These are phyloP conservation scores for Astreopora myriophthalma DNA, from an alignment of 64 coral and sea anemone genomes.

Conservation along the genomic window DNA sequence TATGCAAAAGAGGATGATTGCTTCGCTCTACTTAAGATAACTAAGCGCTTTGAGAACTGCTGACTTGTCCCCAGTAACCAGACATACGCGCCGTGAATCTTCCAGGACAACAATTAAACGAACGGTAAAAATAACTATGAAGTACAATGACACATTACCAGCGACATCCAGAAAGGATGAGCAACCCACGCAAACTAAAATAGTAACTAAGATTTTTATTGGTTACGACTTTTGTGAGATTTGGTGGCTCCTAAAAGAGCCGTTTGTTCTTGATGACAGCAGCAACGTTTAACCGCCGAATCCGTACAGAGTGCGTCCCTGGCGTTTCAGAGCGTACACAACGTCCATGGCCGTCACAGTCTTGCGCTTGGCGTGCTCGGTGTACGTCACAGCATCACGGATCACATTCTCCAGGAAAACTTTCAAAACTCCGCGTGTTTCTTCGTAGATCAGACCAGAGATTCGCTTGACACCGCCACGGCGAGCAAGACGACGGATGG, in stretches of 20 bases:
- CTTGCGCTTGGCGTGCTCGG: conserved; percentile 55
- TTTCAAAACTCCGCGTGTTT: conserved; percentile 47
- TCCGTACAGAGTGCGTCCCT: background rate
- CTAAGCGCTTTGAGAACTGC: too few species aligned
- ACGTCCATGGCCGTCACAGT: conserved; percentile 43
- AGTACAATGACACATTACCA: too few species aligned
- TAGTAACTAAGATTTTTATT: background rate
- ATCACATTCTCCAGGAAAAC: conserved; percentile 54
- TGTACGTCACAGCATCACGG: conserved; percentile 49
- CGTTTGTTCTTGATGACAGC: background rate
- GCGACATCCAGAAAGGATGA: background rate
- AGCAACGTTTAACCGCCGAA: background rate
- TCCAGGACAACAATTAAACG: too few species aligned
- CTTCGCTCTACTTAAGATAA: too few species aligned
- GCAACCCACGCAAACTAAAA: too few species aligned
- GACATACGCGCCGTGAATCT: too few species aligned
- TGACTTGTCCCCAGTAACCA: too few species aligned
- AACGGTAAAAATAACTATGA: too few species aligned
- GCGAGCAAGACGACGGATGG: conserved; percentile 76
- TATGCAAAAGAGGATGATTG: too few species aligned
- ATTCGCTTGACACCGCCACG: conserved; percentile 82
- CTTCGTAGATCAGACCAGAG: conserved; percentile 81
- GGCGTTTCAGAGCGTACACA: background rate
- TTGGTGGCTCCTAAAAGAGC: conserved; percentile 11
- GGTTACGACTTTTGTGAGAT: background rate